phyloP scores from a whole-genome alignment of 1,140 invertebrate species.

The Nebria ingens region DNA sequence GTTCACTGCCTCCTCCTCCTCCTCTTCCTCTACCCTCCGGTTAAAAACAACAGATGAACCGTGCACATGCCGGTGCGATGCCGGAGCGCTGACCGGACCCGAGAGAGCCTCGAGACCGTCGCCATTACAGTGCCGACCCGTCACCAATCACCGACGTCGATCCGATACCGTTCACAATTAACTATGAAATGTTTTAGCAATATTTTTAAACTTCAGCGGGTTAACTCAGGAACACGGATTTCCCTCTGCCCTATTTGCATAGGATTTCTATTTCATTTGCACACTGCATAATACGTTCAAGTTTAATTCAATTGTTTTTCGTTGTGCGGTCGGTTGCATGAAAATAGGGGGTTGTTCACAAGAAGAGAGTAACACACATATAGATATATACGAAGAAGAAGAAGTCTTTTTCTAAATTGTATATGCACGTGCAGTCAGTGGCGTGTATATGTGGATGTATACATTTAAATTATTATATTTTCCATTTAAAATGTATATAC shows the following conservation, averaged over 20 bases:
- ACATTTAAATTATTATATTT: too few species aligned
- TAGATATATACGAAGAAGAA: too few species aligned
- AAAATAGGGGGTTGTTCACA: conserved; percentile 11
- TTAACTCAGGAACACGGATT: conserved; percentile 6
- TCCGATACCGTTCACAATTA: background rate
- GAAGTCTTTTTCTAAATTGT: too few species aligned
- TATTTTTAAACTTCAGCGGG: background rate
- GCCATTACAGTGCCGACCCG: background rate
- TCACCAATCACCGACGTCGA: background rate
- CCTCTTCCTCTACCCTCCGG: too few species aligned
- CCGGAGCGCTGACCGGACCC: background rate
- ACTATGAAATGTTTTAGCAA: background rate
- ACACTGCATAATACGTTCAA: conserved; percentile 43
- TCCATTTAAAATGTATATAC: too few species aligned
- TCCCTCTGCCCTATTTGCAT: conserved; percentile 42
- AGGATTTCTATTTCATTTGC: conserved; percentile 51
- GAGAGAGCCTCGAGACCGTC: background rate
- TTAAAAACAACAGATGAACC: conserved; percentile 9
- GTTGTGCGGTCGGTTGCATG: conserved; percentile 8
- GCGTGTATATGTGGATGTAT: too few species aligned
- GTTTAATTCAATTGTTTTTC: conserved; percentile 43
- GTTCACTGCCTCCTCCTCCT: too few species aligned
- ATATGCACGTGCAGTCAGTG: too few species aligned
- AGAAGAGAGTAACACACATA: too few species aligned
- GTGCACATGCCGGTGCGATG: background rate